Conservation (phyloP, 1,140 invertebrate genomes). For the Radopholus similis region DNA sequence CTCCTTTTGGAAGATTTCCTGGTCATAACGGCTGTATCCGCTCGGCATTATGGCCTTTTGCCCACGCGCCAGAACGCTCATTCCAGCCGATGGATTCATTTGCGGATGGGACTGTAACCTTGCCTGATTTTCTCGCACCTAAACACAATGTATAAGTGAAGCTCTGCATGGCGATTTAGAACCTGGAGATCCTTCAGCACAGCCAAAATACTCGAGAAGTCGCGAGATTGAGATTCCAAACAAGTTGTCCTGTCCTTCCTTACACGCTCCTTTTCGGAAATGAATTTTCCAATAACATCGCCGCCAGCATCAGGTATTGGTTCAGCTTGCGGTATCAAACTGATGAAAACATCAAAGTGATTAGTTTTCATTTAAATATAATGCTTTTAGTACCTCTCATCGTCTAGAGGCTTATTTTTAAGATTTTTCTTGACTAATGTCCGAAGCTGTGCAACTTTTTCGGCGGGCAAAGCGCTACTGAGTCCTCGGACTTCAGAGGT, state of each 20-base stretch:
- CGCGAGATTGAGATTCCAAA: constrained; percentile 31
- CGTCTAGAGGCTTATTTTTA: constrained; percentile 33
- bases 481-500: constrained; percentile 27
- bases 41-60: not conserved
- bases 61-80: not conserved
- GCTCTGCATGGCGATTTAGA: not conserved
- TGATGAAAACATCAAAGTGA: constrained; percentile 11
- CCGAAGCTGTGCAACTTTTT: constrained; percentile 41
- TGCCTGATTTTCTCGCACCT: constrained; percentile 21
- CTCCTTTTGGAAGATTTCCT: constrained; percentile 51
- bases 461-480: constrained; percentile 35
- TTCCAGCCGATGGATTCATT: not conserved
- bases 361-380: not conserved
- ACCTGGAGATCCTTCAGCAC: constrained; percentile 29
- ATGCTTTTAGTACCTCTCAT: constrained; percentile 25
- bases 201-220: constrained; percentile 23
- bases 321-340: constrained; percentile 4
- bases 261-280: constrained; percentile 32
- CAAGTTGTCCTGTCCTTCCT: constrained; percentile 30
- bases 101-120: not conserved
- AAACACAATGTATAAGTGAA: not conserved
- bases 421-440: constrained; percentile 44
- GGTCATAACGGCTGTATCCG: constrained; percentile 54
- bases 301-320: constrained; percentile 13
- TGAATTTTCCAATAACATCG: constrained; percentile 30